phyloP scores from a whole-genome alignment of 1,140 invertebrate species.

The Drosophila sp. region DNA sequence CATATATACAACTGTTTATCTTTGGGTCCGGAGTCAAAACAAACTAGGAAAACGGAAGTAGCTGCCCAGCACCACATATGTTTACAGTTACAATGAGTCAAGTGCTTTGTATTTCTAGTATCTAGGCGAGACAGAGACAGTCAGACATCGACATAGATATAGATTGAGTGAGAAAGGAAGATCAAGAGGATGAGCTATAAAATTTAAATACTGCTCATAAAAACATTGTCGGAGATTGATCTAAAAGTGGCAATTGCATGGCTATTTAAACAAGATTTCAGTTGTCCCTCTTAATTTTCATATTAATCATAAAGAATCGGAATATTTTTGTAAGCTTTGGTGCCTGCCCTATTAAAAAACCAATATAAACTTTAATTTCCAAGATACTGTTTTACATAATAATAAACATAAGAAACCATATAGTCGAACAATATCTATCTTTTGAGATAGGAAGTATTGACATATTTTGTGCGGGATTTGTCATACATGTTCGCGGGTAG shows the following conservation, averaged over 20 bases:
- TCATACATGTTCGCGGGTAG: too few relatives aligned
- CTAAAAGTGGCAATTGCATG: conserved; percentile 63
- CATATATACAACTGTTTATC: conserved; percentile 51
- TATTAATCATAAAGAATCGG: too few relatives aligned
- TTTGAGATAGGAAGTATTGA: too few relatives aligned
- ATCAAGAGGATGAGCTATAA: conserved; percentile 34
- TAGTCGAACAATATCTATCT: too few relatives aligned
- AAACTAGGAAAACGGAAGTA: conserved; percentile 64
- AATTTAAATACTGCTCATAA: conserved; percentile 50
- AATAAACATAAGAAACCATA: too few relatives aligned
- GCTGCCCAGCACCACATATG: conserved; percentile 34
- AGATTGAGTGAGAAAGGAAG: not conserved
- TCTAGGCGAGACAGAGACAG: not conserved
- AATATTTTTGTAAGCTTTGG: too few relatives aligned
- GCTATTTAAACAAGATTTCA: not conserved
- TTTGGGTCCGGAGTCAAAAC: conserved; percentile 61
- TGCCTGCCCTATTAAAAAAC: too few relatives aligned
- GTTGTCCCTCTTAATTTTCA: too few relatives aligned
- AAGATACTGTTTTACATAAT: too few relatives aligned
- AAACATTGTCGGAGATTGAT: conserved; percentile 49
- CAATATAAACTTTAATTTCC: too few relatives aligned
- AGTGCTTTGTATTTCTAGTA: conserved; percentile 75
- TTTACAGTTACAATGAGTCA: conserved; percentile 59
- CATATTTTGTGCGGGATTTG: too few relatives aligned
- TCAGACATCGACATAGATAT: not conserved